Evolutionary conservation across 2,888 invertebrate species (phyloP).

Genomic region (Sminthurides aquaticus): DNA sequence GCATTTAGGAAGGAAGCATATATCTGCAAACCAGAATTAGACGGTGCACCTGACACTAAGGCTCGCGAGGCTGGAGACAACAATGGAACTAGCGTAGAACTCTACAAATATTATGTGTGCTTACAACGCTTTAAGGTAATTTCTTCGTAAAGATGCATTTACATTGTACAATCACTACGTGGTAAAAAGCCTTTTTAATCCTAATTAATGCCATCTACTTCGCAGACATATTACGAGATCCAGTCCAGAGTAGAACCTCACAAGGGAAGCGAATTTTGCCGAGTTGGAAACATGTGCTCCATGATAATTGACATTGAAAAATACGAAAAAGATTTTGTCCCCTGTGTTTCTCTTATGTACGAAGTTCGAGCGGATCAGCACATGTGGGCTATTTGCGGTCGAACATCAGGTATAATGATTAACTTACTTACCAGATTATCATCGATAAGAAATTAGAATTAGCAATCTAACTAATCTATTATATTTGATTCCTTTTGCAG

Average conservation of each 20-base stretch:
- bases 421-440: too few relatives aligned
- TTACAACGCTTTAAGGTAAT: conserved; percentile 39
- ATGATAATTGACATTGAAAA: conserved; percentile 44
- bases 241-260: conserved; percentile 69
- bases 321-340: conserved; percentile 45
- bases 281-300: conserved; percentile 73
- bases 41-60: neutral
- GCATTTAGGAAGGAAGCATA: conserved; percentile 24
- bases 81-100: conserved; percentile 17
- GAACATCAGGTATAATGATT: conserved; percentile 65
- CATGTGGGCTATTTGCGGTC: conserved; percentile 86
- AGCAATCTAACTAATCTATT: neutral
- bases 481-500: conserved; percentile 47
- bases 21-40: neutral
- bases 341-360: conserved; percentile 69
- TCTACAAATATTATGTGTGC: conserved; percentile 41
- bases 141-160: neutral
- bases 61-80: neutral
- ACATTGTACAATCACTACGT: neutral
- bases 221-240: conserved; percentile 71
- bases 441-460: too few relatives aligned
- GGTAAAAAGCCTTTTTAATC: too few relatives aligned
- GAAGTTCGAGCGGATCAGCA: conserved; percentile 86
- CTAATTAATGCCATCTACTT: too few relatives aligned
- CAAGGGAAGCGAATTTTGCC: conserved; percentile 74